Evolutionary conservation across 2,888 invertebrate genomes (phyloP).

Genomic region (Onchidella celtica): DNA sequence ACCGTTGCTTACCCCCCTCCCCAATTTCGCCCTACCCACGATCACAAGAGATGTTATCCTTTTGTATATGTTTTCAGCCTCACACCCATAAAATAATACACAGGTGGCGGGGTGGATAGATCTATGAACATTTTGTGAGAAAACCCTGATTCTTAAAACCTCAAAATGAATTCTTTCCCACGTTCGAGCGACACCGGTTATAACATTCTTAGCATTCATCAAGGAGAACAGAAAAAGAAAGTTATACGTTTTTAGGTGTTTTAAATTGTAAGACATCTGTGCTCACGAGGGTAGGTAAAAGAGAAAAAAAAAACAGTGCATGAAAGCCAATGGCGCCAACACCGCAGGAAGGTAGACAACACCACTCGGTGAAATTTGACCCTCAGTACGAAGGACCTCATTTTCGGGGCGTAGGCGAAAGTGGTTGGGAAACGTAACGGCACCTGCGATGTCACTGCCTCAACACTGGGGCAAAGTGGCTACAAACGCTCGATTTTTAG

Average conservation of each 20-base stretch:
- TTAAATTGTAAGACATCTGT: background rate
- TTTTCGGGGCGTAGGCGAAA: slow-evolving; percentile 30
- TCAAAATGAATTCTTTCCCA: slow-evolving; percentile 30
- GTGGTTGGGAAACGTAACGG: slow-evolving; percentile 13
- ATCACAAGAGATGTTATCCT: background rate
- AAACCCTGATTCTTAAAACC: background rate
- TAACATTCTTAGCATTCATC: background rate
- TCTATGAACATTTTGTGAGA: background rate
- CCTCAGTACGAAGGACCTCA: background rate
- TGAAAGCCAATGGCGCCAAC: background rate
- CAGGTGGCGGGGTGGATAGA: background rate
- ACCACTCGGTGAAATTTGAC: slow-evolving; percentile 35
- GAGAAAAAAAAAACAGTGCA: background rate
- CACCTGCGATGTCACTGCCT: slow-evolving; percentile 35
- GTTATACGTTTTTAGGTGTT: background rate
- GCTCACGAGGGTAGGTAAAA: slow-evolving; percentile 7
- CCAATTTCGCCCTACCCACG: background rate
- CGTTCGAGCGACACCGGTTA: background rate
- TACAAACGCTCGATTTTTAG: slow-evolving; percentile 46
- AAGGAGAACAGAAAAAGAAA: background rate
- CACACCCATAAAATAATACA: slow-evolving; percentile 30
- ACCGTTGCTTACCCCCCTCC: background rate
- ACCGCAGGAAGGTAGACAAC: slow-evolving; percentile 28
- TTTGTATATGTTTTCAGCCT: background rate
- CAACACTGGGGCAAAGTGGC: slow-evolving; percentile 33